These are phyloP conservation scores for Pelobates cultripes DNA, from an alignment of 2,797 vertebrate species.

Conservation along the genomic window DNA sequence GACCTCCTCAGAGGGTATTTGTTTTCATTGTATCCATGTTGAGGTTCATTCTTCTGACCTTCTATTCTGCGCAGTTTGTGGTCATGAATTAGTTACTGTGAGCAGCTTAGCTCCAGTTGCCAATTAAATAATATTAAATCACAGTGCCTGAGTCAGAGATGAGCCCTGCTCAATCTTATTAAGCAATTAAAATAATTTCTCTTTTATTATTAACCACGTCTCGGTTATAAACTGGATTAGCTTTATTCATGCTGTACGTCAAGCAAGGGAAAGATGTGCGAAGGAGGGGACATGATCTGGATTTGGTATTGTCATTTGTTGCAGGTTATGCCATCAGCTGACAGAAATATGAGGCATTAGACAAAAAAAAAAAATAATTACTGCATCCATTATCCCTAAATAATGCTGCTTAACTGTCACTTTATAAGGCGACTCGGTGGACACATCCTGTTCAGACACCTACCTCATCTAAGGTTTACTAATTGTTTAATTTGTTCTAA, in stretches of 20 bases:
- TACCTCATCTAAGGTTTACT: too few relatives aligned
- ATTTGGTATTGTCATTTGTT: neutral
- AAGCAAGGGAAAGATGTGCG: neutral
- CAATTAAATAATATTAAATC: neutral
- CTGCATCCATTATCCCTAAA: too few relatives aligned
- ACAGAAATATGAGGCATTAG: neutral
- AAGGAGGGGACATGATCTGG: neutral
- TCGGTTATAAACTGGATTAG: neutral
- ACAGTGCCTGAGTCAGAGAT: neutral
- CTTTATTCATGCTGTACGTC: neutral
- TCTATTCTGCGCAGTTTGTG: too few relatives aligned
- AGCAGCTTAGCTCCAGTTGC: neutral
- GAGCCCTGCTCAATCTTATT: neutral
- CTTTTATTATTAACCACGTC: neutral
- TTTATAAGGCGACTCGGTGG: too few relatives aligned
- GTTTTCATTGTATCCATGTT: too few relatives aligned
- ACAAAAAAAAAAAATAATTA: too few relatives aligned
- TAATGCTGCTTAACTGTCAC: too few relatives aligned
- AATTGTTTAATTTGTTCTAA: too few relatives aligned
- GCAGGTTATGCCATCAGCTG: neutral
- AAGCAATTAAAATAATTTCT: neutral
- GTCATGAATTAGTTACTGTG: neutral
- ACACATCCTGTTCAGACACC: too few relatives aligned
- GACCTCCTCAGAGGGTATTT: too few relatives aligned
- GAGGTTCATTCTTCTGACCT: too few relatives aligned